phyloP scores from a whole-genome alignment of 2,797 vertebrate species.

The Alauda arvensis region DNA sequence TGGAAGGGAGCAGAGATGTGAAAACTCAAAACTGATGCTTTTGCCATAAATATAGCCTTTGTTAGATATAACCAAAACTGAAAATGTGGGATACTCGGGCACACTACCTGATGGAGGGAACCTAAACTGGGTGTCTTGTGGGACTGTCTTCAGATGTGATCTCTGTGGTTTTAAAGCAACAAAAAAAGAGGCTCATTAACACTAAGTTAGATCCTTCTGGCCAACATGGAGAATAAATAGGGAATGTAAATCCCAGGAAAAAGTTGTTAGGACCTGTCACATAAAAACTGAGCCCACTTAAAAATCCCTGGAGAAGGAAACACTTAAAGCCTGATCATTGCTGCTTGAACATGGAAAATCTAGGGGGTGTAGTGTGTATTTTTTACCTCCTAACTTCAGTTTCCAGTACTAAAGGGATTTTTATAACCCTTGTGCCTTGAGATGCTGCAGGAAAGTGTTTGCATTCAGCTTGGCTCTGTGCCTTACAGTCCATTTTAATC shows the following conservation, averaged over 20 bases:
- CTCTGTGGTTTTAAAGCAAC: background rate
- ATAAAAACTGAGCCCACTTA: conserved; percentile 19
- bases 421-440: conserved; percentile 28
- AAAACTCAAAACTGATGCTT: background rate
- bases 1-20: background rate
- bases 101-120: background rate
- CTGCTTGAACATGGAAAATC: background rate
- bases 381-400: conserved; percentile 14
- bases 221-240: background rate
- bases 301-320: background rate
- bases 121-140: background rate
- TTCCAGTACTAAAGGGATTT: background rate
- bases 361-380: background rate
- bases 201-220: background rate
- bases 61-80: background rate
- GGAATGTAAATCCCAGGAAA: background rate
- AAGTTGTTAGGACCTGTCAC: background rate
- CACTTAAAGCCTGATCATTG: conserved; percentile 3
- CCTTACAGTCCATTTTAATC: conserved; percentile 38
- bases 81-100: background rate
- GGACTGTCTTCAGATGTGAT: background rate
- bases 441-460: background rate
- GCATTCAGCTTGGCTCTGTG: conserved; percentile 10
- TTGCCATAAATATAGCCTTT: background rate
- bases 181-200: background rate